Percentiles rank a stretch among this genome's conserved stretches.
Conservation (phyloP, 2,797 vertebrate species). For the Sebastes taczanowskii region DNA sequence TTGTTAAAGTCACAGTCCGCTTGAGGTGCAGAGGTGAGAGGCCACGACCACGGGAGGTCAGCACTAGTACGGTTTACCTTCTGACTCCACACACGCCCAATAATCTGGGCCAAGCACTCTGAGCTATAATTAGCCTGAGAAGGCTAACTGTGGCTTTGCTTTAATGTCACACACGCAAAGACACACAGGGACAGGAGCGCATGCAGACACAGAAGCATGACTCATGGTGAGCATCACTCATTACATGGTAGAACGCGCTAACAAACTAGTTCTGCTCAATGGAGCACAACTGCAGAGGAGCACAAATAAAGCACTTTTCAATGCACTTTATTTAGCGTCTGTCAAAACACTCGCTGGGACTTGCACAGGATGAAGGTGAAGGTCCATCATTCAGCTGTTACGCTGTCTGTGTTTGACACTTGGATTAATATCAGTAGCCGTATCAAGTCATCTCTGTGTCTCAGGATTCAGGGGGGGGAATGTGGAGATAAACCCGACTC, state of each 20-base stretch:
- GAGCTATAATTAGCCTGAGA: slow-evolving; percentile 72
- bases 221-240: slow-evolving; percentile 60
- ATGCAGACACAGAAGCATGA: slow-evolving; percentile 52
- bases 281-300: slow-evolving; percentile 46
- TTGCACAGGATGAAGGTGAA: slow-evolving; percentile 4
- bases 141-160: slow-evolving; percentile 66
- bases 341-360: slow-evolving; percentile 29
- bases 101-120: slow-evolving; percentile 72
- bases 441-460: slow-evolving; percentile 24
- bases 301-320: slow-evolving; percentile 46
- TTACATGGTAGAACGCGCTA: slow-evolving; percentile 55
- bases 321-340: slow-evolving; percentile 34
- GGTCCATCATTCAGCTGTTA: not conserved
- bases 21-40: slow-evolving; percentile 40
- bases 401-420: slow-evolving; percentile 12
- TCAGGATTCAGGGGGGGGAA: slow-evolving; percentile 28
- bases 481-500: slow-evolving; percentile 72
- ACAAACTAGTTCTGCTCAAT: slow-evolving; percentile 62
- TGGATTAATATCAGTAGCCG: slow-evolving; percentile 7
- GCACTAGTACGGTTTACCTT: slow-evolving; percentile 42
- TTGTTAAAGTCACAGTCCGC: slow-evolving; percentile 12
- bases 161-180: slow-evolving; percentile 70
- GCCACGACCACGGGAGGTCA: slow-evolving; percentile 33
- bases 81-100: slow-evolving; percentile 52
- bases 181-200: slow-evolving; percentile 42